These are phyloP conservation scores for Synergus umbraculus DNA, from an alignment of 2,888 invertebrate genomes.

Conservation along the genomic window DNA sequence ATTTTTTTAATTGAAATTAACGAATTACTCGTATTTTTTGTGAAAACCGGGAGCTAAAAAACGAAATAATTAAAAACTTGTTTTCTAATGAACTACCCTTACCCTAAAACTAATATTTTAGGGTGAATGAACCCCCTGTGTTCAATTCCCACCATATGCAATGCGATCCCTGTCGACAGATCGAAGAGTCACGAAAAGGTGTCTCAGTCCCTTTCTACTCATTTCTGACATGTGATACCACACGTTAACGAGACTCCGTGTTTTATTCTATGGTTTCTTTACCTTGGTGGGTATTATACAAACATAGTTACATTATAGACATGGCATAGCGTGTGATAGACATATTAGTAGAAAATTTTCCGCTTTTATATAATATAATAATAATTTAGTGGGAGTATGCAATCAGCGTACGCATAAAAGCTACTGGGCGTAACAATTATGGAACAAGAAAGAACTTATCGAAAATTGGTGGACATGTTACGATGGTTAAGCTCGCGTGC, in stretches of 20 bases:
- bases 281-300: not conserved
- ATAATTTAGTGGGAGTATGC: not conserved
- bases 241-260: not conserved
- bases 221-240: conserved; percentile 12
- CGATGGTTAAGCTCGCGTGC: conserved; percentile 11
- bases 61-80: not conserved
- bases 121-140: not conserved
- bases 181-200: conserved; percentile 1
- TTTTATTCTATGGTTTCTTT: conserved; percentile 37
- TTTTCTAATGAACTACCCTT: not conserved
- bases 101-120: not conserved
- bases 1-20: not conserved
- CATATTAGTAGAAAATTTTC: not conserved
- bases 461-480: conserved; percentile 6
- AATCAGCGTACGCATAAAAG: not conserved
- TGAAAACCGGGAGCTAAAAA: no score
- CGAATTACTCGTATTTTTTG: not conserved
- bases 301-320: not conserved
- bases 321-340: not conserved
- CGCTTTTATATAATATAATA: not conserved
- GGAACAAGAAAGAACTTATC: not conserved
- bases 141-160: conserved; percentile 4
- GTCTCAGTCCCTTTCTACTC: not conserved
- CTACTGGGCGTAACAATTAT: not conserved
- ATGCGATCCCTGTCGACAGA: conserved; percentile 2